Evolutionary conservation across 2,797 vertebrate species (phyloP).

Genomic region (Rhabdomys pumilio): DNA sequence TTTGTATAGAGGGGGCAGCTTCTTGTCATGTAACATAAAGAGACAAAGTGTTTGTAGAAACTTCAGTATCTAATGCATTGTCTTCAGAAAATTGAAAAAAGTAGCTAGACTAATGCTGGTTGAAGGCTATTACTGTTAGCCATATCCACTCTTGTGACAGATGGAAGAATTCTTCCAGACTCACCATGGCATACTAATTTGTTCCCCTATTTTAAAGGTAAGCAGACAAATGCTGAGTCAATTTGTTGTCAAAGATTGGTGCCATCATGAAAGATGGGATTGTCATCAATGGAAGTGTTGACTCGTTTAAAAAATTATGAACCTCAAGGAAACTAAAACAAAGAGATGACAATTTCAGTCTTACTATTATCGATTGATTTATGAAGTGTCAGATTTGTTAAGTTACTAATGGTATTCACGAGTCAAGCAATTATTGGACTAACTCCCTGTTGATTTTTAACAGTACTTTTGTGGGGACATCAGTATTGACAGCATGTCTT

Average conservation of each 20-base stretch:
- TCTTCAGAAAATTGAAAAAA: neutral
- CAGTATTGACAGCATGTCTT: neutral
- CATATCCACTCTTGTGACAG: neutral
- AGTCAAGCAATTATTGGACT: neutral
- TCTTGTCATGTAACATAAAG: neutral
- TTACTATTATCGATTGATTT: neutral
- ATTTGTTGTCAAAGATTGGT: neutral
- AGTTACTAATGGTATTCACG: neutral
- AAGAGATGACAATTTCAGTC: neutral
- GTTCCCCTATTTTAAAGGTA: neutral
- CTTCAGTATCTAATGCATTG: neutral
- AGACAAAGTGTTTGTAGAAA: neutral
- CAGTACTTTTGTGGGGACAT: neutral
- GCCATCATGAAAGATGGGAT: neutral
- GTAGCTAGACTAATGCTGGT: neutral
- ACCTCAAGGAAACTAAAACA: neutral
- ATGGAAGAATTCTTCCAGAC: neutral
- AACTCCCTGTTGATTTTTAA: neutral
- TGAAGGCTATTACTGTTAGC: neutral
- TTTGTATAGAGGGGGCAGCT: neutral
- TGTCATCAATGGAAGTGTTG: neutral
- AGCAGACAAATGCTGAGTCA: neutral
- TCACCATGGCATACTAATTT: neutral
- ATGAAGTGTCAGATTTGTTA: neutral
- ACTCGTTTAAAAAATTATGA: neutral